These are phyloP conservation scores for Ursus arctos DNA, from an alignment of 2,113 vertebrate species.

Conservation along the genomic window DNA sequence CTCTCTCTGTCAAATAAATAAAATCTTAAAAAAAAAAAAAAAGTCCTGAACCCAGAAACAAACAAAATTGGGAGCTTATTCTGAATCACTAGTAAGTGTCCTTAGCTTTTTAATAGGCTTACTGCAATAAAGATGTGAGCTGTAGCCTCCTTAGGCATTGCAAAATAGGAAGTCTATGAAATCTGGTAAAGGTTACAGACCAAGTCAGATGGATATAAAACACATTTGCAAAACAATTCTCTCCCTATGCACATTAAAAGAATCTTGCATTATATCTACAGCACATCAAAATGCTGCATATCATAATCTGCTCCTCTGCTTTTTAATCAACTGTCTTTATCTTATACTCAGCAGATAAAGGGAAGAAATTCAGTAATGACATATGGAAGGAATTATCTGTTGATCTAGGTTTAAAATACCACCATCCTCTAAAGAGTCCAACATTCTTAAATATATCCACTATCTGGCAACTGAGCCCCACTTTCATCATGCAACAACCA, in stretches of 20 bases:
- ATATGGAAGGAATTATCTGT: constrained; percentile 64
- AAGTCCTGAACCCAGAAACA: background rate
- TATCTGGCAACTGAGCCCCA: background rate
- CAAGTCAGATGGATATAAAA: background rate
- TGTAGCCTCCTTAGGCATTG: background rate
- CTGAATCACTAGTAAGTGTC: background rate
- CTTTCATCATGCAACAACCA: background rate
- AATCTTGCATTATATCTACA: background rate
- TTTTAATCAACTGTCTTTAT: constrained; percentile 38
- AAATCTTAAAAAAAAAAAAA: too few relatives aligned
- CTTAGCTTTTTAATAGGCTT: background rate
- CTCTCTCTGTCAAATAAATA: too few relatives aligned
- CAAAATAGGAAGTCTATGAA: constrained; percentile 24
- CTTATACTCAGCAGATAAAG: background rate
- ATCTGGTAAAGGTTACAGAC: background rate
- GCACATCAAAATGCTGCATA: constrained; percentile 20
- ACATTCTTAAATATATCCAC: constrained; percentile 17
- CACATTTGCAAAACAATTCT: background rate
- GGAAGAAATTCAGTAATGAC: constrained; percentile 15
- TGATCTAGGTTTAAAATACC: constrained; percentile 56
- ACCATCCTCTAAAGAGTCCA: background rate
- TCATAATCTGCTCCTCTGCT: background rate
- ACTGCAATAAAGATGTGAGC: background rate
- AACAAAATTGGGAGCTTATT: background rate
- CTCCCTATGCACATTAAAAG: background rate